A percentile compares a stretch with the other conserved stretches of the same genome.
Evolutionary conservation across 2,888 invertebrate genomes (phyloP).

Genomic region (Tromatobia lineatoria): DNA sequence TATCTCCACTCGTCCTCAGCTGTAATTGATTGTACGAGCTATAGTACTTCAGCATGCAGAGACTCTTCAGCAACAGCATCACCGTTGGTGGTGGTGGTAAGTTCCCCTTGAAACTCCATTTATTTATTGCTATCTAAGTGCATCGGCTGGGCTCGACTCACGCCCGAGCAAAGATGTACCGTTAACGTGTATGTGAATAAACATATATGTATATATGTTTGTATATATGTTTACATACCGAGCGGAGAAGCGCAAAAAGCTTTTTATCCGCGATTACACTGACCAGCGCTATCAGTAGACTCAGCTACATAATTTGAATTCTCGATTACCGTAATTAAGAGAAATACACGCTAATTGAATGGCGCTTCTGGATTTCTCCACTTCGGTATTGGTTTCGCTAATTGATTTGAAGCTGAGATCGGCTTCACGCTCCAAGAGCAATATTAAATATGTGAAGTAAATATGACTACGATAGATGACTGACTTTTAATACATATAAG

Average conservation of each 20-base stretch:
- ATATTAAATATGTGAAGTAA: conserved; percentile 17
- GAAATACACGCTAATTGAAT: conserved; percentile 39
- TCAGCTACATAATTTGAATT: conserved; percentile 14
- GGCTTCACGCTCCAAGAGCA: conserved; percentile 16
- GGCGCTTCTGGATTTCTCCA: conserved; percentile 40
- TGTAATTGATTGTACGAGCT: conserved; percentile 72
- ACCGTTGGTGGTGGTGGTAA: conserved; percentile 16
- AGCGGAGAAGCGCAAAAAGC: conserved; percentile 15
- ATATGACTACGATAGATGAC: conserved; percentile 47
- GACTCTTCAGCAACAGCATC: conserved; percentile 27
- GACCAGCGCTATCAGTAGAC: conserved; percentile 10
- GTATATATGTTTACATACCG: conserved; percentile 7
- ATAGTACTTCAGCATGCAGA: conserved; percentile 49
- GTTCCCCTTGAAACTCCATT: conserved; percentile 65
- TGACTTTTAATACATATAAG: conserved; percentile 29
- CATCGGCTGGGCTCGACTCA: conserved; percentile 57
- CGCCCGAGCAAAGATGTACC: conserved; percentile 65
- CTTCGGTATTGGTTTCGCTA: conserved; percentile 16
- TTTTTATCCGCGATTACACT: conserved; percentile 33
- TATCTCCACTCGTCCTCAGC: conserved; percentile 63
- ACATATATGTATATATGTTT: conserved; percentile 8
- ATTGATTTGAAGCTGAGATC: conserved; percentile 33
- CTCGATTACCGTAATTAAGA: conserved; percentile 41
- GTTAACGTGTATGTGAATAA: conserved; percentile 53
- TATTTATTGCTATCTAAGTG: conserved; percentile 71